A percentile compares a stretch with the other conserved stretches of the same genome.
Evolutionary conservation across 2,888 invertebrate species (phyloP).

Genomic region (Rotaria magnacalcarata): DNA sequence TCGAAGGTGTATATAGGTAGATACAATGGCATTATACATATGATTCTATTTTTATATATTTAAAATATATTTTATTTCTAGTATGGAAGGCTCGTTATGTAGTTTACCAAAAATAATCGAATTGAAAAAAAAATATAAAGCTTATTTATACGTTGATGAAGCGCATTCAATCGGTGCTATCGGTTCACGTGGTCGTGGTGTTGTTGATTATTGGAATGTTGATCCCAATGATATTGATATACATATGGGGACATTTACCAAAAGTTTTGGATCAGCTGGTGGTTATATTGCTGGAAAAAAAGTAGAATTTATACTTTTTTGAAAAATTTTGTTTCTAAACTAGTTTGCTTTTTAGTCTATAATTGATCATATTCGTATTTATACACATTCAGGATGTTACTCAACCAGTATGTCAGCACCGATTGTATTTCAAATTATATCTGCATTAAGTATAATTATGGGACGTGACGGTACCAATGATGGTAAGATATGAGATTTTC

Average conservation of each 20-base stretch:
- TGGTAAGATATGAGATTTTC: constrained; percentile 57
- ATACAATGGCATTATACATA: too few relatives aligned
- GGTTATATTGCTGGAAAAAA: constrained; percentile 89
- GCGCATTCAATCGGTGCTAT: constrained; percentile 94
- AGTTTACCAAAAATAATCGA: constrained; percentile 79
- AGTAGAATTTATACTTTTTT: background rate
- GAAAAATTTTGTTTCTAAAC: background rate
- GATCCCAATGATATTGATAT: constrained; percentile 77
- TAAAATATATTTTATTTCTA: background rate
- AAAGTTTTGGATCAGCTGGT: constrained; percentile 93
- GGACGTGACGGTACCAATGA: constrained; percentile 73
- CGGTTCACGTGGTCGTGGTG: constrained; percentile 79
- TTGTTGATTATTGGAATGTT: constrained; percentile 78
- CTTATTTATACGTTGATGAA: constrained; percentile 92
- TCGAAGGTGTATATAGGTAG: constrained; percentile 78
- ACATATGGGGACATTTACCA: constrained; percentile 96
- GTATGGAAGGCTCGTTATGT: constrained; percentile 95
- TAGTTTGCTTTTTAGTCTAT: constrained; percentile 63
- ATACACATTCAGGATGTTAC: constrained; percentile 80
- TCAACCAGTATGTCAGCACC: constrained; percentile 83
- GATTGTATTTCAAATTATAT: constrained; percentile 82
- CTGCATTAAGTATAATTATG: constrained; percentile 80
- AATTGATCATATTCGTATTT: constrained; percentile 71
- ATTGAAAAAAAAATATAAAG: constrained; percentile 86
- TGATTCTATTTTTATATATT: background rate